Conservation (phyloP, 2,113 vertebrate genomes). For the Gorsachius goisagi region DNA sequence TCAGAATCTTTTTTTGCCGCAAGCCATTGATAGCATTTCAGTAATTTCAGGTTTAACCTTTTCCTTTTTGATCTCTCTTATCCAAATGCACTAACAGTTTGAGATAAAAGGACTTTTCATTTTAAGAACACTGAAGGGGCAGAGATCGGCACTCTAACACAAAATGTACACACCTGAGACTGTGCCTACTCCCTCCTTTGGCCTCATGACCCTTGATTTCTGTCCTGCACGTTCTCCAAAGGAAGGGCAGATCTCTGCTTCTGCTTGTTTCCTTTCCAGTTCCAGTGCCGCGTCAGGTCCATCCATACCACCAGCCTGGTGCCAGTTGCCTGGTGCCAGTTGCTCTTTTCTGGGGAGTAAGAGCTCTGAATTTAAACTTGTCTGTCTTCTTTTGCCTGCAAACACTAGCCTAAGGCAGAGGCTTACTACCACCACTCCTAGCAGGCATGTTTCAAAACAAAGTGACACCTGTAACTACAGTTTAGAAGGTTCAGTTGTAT, state of each 20-base stretch:
- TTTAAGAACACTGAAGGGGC: neutral
- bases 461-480: neutral
- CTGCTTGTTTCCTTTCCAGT: neutral
- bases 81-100: neutral
- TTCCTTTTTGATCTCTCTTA: neutral
- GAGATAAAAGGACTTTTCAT: neutral
- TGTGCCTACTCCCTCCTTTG: neutral
- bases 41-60: neutral
- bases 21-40: neutral
- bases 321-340: neutral
- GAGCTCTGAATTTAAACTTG: neutral
- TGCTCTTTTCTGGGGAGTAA: neutral
- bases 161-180: neutral
- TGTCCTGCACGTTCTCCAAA: neutral
- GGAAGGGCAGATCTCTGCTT: neutral
- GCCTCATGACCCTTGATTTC: neutral
- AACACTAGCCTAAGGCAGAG: neutral
- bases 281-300: neutral
- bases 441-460: neutral
- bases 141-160: neutral
- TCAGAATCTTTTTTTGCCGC: neutral
- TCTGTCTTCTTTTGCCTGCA: neutral
- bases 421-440: neutral
- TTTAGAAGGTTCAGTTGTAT: neutral
- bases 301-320: fast-evolving